phyloP scores from a whole-genome alignment of 2,113 vertebrate species.

The Trematomus loennbergii region DNA sequence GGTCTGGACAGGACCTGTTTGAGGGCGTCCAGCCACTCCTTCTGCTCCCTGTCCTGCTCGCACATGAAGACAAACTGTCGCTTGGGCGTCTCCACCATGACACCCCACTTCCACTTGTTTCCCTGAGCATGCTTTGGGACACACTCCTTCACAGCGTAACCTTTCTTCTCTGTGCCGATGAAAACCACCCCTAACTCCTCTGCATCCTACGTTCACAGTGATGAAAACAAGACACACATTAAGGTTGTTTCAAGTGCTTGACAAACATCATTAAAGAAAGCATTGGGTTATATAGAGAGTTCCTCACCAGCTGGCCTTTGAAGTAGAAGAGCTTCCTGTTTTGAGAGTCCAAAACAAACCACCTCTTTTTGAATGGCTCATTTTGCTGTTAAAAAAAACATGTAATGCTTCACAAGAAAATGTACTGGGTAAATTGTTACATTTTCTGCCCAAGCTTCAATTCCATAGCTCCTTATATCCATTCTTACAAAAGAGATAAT shows the following conservation, averaged over 20 bases:
- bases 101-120: constrained; percentile 88
- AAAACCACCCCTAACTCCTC: constrained; percentile 90
- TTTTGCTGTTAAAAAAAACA: constrained; percentile 83
- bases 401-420: constrained; percentile 1
- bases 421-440: neutral
- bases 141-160: constrained; percentile 85
- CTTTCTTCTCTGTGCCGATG: constrained; percentile 86
- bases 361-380: constrained; percentile 91
- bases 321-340: constrained; percentile 92
- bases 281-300: neutral
- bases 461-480: neutral
- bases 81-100: constrained; percentile 85
- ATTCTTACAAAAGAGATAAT: neutral
- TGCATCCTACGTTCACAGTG: constrained; percentile 85
- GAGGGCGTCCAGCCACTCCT: constrained; percentile 89
- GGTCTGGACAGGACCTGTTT: constrained; percentile 83
- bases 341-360: constrained; percentile 92
- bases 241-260: neutral
- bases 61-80: constrained; percentile 91
- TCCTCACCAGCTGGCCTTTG: constrained; percentile 90
- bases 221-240: constrained; percentile 15
- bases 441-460: neutral
- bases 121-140: constrained; percentile 80
- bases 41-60: constrained; percentile 88
- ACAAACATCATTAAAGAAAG: neutral